Percentiles rank a stretch among this genome's conserved stretches.
Conservation (phyloP, 2,797 vertebrate genomes). For the Tinamus major region DNA sequence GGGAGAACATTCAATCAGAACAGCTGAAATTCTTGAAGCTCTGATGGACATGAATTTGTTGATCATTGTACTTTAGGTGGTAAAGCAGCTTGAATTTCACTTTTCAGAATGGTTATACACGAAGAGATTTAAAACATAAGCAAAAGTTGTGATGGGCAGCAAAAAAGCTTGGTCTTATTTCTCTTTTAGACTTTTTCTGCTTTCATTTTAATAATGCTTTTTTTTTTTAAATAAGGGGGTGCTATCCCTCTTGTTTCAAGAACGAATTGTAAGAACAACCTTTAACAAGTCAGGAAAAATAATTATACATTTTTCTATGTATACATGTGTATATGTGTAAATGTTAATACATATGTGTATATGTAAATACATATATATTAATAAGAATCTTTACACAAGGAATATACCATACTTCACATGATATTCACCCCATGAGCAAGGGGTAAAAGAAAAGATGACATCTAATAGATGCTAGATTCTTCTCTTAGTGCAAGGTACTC, state of each 20-base stretch:
- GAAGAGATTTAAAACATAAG: not conserved
- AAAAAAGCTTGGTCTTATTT: not conserved
- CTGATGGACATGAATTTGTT: not conserved
- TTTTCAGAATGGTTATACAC: not conserved
- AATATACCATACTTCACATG: not conserved
- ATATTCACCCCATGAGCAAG: not conserved
- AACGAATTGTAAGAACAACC: not conserved
- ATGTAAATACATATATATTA: not conserved
- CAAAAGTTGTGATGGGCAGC: not conserved
- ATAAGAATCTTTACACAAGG: not conserved
- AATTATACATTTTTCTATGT: not conserved
- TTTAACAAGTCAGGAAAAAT: not conserved
- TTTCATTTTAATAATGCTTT: not conserved
- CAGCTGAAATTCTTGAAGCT: not conserved
- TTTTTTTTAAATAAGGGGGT: not conserved
- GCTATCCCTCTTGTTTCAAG: not conserved
- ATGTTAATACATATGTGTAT: not conserved
- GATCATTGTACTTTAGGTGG: not conserved
- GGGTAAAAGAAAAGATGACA: not conserved
- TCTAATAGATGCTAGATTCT: not conserved
- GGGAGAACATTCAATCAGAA: fast-evolving
- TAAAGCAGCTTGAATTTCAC: not conserved
- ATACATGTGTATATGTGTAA: not conserved
- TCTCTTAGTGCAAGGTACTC: not conserved
- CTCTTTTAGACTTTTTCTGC: not conserved